Conservation (phyloP, 2,888 invertebrate genomes). For the Stenodema calcarata region DNA sequence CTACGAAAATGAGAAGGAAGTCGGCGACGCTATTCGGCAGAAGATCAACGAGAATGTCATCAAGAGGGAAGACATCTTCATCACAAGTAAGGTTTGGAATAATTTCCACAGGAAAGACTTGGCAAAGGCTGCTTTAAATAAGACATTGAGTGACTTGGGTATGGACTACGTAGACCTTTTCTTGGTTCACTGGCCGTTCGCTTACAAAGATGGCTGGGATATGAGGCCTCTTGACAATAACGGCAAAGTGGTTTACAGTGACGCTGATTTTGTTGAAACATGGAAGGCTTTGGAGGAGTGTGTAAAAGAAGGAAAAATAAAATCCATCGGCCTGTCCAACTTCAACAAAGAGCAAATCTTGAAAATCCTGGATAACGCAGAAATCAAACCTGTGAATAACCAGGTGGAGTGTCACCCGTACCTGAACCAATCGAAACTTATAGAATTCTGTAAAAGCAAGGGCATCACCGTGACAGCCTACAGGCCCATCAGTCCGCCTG, state of each 20-base stretch:
- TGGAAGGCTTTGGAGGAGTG: slow-evolving; percentile 78
- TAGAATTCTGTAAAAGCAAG: slow-evolving; percentile 62
- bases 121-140: slow-evolving; percentile 73
- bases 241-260: slow-evolving; percentile 69
- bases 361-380: slow-evolving; percentile 68
- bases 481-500: slow-evolving; percentile 63
- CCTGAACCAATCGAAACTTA: slow-evolving; percentile 62
- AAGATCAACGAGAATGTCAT: slow-evolving; percentile 59
- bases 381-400: slow-evolving; percentile 70
- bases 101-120: slow-evolving; percentile 81
- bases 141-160: slow-evolving; percentile 74
- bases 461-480: slow-evolving; percentile 63
- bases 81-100: slow-evolving; percentile 78
- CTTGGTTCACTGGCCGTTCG: slow-evolving; percentile 91
- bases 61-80: slow-evolving; percentile 73
- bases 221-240: slow-evolving; percentile 69
- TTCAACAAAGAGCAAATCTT: slow-evolving; percentile 78
- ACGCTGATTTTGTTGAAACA: slow-evolving; percentile 77
- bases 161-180: slow-evolving; percentile 85
- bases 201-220: slow-evolving; percentile 74
- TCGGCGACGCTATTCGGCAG: slow-evolving; percentile 69
- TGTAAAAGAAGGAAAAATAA: slow-evolving; percentile 72
- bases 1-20: slow-evolving; percentile 75
- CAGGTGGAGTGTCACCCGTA: slow-evolving; percentile 68
- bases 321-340: slow-evolving; percentile 82